phyloP scores from a whole-genome alignment of 2,113 vertebrate species.

The Geococcyx californianus region DNA sequence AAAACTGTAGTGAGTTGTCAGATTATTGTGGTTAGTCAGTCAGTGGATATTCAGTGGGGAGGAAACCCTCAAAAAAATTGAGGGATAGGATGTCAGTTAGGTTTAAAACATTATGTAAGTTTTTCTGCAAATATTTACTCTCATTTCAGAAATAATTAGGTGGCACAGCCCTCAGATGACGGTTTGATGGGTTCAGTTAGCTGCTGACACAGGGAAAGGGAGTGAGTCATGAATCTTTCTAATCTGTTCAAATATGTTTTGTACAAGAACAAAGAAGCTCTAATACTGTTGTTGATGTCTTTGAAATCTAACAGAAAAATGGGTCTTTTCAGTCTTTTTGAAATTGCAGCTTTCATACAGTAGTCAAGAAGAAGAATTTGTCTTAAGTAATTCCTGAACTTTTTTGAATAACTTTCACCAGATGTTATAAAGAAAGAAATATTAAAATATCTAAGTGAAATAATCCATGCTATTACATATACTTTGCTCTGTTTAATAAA shows the following conservation, averaged over 20 bases:
- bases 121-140: constrained; percentile 58
- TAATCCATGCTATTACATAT: neutral
- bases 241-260: constrained; percentile 58
- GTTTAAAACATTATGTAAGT: neutral
- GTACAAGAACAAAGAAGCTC: constrained; percentile 57
- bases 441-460: neutral
- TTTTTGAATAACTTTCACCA: constrained; percentile 36
- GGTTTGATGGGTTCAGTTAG: constrained; percentile 72
- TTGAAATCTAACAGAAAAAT: constrained; percentile 53
- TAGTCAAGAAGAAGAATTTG: constrained; percentile 58
- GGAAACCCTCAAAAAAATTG: neutral
- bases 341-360: constrained; percentile 61
- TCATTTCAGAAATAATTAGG: constrained; percentile 39
- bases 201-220: constrained; percentile 52
- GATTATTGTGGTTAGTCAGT: neutral
- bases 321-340: constrained; percentile 1
- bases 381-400: constrained; percentile 34
- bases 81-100: neutral
- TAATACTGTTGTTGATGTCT: constrained; percentile 40
- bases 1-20: neutral
- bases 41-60: neutral
- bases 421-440: constrained; percentile 24
- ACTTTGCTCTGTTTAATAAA: constrained; percentile 28
- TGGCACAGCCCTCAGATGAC: constrained; percentile 3
- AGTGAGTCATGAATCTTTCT: constrained; percentile 51